Base-by-base conservation (phyloP, 2,797 vertebrate genomes). In the Serranus cabrilla region DNA sequence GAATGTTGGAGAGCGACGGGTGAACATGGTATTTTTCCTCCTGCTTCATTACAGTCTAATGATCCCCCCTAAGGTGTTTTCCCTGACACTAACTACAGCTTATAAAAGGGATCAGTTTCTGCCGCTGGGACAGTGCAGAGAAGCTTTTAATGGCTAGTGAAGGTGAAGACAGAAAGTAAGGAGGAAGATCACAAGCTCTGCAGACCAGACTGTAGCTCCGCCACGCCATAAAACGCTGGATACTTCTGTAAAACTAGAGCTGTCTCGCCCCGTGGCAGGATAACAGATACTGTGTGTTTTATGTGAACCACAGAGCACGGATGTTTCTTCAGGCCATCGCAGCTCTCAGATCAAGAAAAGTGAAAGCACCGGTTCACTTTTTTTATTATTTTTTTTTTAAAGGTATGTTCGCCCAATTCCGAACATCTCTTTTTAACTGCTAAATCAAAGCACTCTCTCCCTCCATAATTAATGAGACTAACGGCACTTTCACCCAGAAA, bases 31-130 rank as follows among this genome's bases (percentile, higher is more conserved):
- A 81, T 93, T 95, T 94, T 89, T 91, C 91, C 86, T 90, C 83
- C 85, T 89, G 89, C 82, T 86, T 94, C 83, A 89, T 92, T 92
- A 91, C 83, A 61, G 60, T 79, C 72, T 91, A 94, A 94, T 93
- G 88, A 93, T 80, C 83, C 86, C 91, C 91, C 40, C 40, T 12
- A 56, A 89, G 89, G 87, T 85, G 81, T 87, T 87, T 81, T 87
- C 70, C 75, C 68, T 90, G 85, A 90, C 89, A 87, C 81, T 87
- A 93, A 93, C 90, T 83, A 68, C 88, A 87, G 83, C 87, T 90
- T 87, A 82, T 88, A 87, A 91, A 92, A 91, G 59, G 80, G 82
- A 89, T 88, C 75, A 7, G 60, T 85, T 90, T 88, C 83, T 86
- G 81, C 83, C 54, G 37, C 20, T 23, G 68, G 81, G 85, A 82